phyloP scores from a whole-genome alignment of 2,888 invertebrate species.

The Craniophora ligustri region DNA sequence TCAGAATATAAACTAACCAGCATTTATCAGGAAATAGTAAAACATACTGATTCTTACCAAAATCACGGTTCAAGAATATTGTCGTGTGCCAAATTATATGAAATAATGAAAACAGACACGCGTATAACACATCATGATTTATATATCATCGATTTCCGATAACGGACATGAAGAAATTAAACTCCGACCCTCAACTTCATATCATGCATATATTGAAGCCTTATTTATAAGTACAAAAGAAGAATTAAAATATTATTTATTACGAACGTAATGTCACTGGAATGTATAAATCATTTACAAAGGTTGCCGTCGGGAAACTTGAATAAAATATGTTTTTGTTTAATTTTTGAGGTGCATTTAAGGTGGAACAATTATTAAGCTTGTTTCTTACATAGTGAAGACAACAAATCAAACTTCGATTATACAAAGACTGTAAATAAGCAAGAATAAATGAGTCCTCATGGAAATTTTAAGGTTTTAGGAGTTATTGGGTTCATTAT shows the following conservation, averaged over 20 bases:
- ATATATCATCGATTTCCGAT: conserved; percentile 18
- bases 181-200: conserved; percentile 35
- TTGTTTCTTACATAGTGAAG: too few species aligned
- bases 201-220: conserved; percentile 34
- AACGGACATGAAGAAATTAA: conserved; percentile 41
- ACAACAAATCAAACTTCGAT: too few species aligned
- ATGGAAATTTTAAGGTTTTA: too few species aligned
- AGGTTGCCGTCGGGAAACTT: conserved; percentile 60
- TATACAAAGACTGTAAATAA: too few species aligned
- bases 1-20: too few species aligned
- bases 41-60: too few species aligned
- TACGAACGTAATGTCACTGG: conserved; percentile 58
- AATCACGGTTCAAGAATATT: neutral
- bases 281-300: conserved; percentile 65
- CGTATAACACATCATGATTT: conserved; percentile 1
- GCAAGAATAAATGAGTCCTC: too few species aligned
- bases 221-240: conserved; percentile 49
- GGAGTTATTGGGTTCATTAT: too few species aligned
- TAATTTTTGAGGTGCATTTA: conserved; percentile 28
- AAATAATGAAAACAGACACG: neutral
- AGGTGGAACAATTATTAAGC: neutral
- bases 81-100: neutral
- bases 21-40: too few species aligned
- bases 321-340: conserved; percentile 48
- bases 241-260: conserved; percentile 57